Conservation (phyloP, 2,113 vertebrate species). For the Perca flavescens region DNA sequence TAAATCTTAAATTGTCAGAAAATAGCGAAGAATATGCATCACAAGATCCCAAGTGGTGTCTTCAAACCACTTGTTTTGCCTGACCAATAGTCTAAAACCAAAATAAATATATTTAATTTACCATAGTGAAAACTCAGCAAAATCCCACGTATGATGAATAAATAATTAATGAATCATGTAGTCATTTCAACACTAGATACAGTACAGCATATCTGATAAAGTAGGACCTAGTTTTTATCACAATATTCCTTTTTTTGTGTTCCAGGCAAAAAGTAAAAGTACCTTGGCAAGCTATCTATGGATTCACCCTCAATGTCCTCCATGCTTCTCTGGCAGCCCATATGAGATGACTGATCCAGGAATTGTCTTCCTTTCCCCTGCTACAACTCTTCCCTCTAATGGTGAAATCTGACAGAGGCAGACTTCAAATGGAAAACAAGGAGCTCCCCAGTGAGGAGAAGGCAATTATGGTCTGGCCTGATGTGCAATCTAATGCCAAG, state of each 20-base stretch:
- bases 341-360: conserved; percentile 52
- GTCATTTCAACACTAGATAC: neutral
- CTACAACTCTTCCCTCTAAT: conserved; percentile 40
- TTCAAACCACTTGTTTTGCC: too few relatives aligned
- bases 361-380: conserved; percentile 61
- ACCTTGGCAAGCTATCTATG: conserved; percentile 41
- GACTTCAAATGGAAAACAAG: conserved; percentile 74
- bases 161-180: neutral
- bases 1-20: neutral
- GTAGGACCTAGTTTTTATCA: neutral
- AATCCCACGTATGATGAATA: neutral
- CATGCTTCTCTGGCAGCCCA: conserved; percentile 36
- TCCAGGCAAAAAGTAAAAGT: conserved; percentile 26
- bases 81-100: neutral
- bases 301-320: conserved; percentile 42
- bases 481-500: conserved; percentile 68
- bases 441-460: conserved; percentile 64
- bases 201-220: neutral
- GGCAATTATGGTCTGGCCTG: conserved; percentile 72
- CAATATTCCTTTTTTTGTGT: neutral
- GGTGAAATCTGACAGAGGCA: conserved; percentile 70
- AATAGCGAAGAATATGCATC: neutral
- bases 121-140: neutral
- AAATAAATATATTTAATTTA: neutral
- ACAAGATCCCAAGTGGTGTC: neutral